phyloP scores from a whole-genome alignment of 2,888 invertebrate genomes.

The Peribatodes rhomboidaria region DNA sequence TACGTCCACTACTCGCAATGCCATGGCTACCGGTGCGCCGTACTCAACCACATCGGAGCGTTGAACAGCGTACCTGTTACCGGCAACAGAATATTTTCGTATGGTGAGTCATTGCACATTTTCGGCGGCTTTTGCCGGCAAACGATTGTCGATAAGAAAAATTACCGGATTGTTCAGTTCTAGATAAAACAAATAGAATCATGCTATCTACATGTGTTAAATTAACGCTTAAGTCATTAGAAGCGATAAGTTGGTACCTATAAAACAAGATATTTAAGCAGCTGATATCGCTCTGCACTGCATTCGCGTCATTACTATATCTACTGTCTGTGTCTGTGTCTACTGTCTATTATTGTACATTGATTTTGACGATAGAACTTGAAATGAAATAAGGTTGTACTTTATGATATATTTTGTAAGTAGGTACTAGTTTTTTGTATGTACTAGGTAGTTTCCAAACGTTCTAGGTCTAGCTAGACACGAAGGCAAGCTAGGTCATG shows the following conservation, averaged over 20 bases:
- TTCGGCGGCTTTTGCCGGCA: neutral
- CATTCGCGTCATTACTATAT: neutral
- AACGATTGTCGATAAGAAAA: constrained; percentile 26
- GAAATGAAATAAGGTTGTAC: too few species aligned
- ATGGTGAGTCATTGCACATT: constrained; percentile 88
- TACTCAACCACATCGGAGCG: constrained; percentile 97
- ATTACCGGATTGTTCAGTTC: constrained; percentile 40
- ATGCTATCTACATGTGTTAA: neutral
- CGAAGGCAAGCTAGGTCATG: constrained; percentile 37
- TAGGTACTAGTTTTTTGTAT: neutral
- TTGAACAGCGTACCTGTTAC: constrained; percentile 94
- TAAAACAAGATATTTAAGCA: neutral
- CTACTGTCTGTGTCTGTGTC: too few species aligned
- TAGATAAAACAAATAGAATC: constrained; percentile 20
- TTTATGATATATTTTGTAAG: neutral
- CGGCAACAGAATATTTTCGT: constrained; percentile 95
- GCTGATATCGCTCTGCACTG: neutral
- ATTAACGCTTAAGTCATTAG: constrained; percentile 3
- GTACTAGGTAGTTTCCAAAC: neutral
- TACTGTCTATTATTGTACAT: too few species aligned
- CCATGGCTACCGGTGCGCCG: constrained; percentile 96
- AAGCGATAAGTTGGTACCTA: neutral
- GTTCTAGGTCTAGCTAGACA: constrained; percentile 13
- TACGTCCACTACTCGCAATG: constrained; percentile 97
- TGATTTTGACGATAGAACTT: too few species aligned